A percentile compares a stretch with the other conserved stretches of the same genome.
Evolutionary conservation across 2,797 vertebrate species (phyloP).

Genomic region (Hypotaenidia philippensis): DNA sequence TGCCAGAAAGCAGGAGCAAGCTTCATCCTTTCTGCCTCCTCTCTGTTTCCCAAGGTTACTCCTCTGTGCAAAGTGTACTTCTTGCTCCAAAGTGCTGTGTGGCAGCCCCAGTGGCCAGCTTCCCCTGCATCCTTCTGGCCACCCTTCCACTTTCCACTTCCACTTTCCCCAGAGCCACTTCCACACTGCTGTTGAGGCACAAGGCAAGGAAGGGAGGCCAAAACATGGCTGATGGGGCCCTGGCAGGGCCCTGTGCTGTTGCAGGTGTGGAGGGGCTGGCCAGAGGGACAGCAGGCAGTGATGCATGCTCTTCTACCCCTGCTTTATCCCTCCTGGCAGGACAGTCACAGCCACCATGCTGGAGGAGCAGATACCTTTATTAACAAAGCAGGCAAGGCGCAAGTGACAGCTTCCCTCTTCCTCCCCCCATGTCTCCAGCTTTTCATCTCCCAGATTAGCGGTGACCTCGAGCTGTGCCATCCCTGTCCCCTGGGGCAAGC

Average conservation of each 20-base stretch:
- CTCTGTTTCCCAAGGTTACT: not conserved
- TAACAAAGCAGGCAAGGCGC: conserved; percentile 8
- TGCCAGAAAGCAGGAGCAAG: not conserved
- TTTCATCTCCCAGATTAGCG: not conserved
- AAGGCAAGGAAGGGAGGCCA: not conserved
- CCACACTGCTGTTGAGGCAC: not conserved
- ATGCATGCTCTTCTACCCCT: not conserved
- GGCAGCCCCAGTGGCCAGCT: not conserved
- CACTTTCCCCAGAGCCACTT: not conserved
- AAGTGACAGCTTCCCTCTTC: not conserved
- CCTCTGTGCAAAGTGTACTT: not conserved
- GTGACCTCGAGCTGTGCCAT: not conserved
- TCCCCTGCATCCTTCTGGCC: accelerated
- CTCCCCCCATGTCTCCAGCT: not conserved
- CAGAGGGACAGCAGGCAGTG: not conserved
- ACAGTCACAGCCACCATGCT: not conserved
- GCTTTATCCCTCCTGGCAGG: conserved; percentile 17
- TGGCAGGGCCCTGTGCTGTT: not conserved
- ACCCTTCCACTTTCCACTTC: not conserved
- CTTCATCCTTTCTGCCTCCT: not conserved
- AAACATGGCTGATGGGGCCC: not conserved
- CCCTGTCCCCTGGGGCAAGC: not conserved
- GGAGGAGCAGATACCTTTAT: not conserved
- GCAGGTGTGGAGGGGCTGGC: not conserved
- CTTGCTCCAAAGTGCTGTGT: not conserved